Conservation (phyloP, 2,113 vertebrate genomes). For the Fregetta grallaria region DNA sequence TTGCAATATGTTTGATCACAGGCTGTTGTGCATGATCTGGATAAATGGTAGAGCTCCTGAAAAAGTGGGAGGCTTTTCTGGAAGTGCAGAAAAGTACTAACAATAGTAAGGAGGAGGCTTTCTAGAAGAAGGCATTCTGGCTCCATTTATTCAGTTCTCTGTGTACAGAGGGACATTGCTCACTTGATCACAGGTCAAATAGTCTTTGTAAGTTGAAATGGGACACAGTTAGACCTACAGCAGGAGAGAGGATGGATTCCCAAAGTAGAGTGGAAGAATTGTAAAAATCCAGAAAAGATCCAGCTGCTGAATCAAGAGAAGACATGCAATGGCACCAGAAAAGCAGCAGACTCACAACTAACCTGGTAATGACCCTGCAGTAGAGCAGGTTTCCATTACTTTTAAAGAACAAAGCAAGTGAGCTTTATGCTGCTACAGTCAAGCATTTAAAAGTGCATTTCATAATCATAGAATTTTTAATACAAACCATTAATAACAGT, state of each 20-base stretch:
- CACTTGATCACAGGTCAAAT: background rate
- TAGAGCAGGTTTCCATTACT: background rate
- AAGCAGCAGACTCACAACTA: background rate
- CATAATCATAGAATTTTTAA: background rate
- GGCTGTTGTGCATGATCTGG: background rate
- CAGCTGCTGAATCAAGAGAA: background rate
- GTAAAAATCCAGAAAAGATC: background rate
- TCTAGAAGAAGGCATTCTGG: background rate
- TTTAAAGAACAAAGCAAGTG: background rate
- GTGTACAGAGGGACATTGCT: background rate
- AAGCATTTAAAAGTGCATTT: background rate
- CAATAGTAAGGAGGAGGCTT: background rate
- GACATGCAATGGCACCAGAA: background rate
- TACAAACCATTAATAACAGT: background rate
- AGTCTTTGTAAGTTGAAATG: background rate
- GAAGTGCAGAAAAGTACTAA: background rate
- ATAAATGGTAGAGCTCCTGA: background rate
- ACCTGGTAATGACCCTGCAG: background rate
- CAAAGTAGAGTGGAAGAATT: background rate
- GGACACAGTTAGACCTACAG: background rate
- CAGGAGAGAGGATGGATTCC: background rate
- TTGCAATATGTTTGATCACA: fast-evolving
- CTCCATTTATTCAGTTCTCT: background rate
- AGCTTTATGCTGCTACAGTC: background rate
- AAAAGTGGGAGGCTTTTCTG: background rate